Evolutionary conservation across 35 echinoderm and acorn worm genomes (phyloP).

Genomic region (Ptychodera flava): DNA sequence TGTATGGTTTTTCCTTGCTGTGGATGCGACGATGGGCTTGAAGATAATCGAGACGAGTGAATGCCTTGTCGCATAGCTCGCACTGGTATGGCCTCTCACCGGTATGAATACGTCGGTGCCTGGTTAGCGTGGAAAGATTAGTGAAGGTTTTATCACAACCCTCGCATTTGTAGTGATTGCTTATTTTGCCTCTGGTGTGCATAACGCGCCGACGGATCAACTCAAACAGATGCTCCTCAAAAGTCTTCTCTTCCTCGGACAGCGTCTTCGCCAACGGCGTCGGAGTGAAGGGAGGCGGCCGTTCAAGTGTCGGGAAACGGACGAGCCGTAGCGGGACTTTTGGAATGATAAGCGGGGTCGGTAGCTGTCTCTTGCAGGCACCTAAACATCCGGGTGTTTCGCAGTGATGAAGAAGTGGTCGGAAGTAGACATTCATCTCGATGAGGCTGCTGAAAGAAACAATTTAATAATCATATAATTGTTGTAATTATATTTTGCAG

Average conservation of each 20-base stretch:
- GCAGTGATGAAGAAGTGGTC: not conserved
- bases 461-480: too few relatives aligned
- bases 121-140: slow-evolving; percentile 75
- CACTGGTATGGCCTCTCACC: slow-evolving; percentile 83
- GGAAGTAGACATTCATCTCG: not conserved
- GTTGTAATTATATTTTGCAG: too few relatives aligned
- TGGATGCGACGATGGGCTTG: not conserved
- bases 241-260: not conserved
- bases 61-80: slow-evolving; percentile 36
- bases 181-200: not conserved
- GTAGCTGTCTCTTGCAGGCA: not conserved
- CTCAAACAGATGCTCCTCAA: not conserved
- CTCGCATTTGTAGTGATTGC: slow-evolving; percentile 48
- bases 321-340: not conserved
- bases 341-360: not conserved
- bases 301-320: not conserved
- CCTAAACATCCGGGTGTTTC: not conserved
- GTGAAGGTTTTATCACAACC: slow-evolving; percentile 67
- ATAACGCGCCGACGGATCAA: not conserved
- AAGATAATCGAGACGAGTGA: slow-evolving; percentile 27
- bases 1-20: slow-evolving; percentile 15
- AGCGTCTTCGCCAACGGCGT: not conserved
- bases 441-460: too few relatives aligned
- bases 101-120: slow-evolving; percentile 71
- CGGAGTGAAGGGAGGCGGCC: not conserved